Conservation (phyloP, 2,797 vertebrate genomes). For the Intellagama lesueurii region DNA sequence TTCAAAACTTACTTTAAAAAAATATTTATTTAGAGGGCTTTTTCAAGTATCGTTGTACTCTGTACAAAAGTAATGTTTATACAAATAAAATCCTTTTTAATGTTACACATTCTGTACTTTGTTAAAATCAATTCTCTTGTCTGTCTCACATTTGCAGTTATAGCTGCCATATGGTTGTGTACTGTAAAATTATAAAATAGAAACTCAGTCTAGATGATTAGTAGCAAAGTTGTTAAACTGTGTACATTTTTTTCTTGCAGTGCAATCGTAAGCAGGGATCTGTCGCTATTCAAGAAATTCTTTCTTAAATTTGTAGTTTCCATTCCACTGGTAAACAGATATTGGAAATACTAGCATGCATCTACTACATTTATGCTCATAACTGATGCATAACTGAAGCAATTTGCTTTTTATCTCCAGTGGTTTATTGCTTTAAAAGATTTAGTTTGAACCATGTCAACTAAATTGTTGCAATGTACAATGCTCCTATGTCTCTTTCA, state of each 20-base stretch:
- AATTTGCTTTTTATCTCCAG: conserved; percentile 46
- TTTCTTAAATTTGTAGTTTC: conserved; percentile 87
- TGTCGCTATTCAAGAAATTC: conserved; percentile 82
- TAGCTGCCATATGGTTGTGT: neutral
- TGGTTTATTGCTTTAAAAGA: conserved; percentile 26
- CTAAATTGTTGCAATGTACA: conserved; percentile 20
- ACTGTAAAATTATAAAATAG: neutral
- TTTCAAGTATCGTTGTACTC: neutral
- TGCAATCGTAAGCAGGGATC: conserved; percentile 88
- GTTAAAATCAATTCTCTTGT: neutral
- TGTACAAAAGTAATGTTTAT: neutral
- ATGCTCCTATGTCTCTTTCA: conserved; percentile 33
- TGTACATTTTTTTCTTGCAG: conserved; percentile 75
- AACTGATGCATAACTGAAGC: conserved; percentile 57
- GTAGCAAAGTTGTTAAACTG: conserved; percentile 31
- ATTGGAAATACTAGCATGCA: conserved; percentile 49
- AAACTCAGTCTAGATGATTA: neutral
- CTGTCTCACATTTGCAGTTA: neutral
- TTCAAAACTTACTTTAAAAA: neutral
- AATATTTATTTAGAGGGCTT: neutral
- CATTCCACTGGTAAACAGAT: conserved; percentile 83
- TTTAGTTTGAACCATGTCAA: conserved; percentile 51
- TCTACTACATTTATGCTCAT: conserved; percentile 35
- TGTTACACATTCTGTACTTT: neutral
- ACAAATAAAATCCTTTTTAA: neutral